Evolutionary conservation across 2,888 invertebrate species (phyloP).

Genomic region (Drosophila testacea): DNA sequence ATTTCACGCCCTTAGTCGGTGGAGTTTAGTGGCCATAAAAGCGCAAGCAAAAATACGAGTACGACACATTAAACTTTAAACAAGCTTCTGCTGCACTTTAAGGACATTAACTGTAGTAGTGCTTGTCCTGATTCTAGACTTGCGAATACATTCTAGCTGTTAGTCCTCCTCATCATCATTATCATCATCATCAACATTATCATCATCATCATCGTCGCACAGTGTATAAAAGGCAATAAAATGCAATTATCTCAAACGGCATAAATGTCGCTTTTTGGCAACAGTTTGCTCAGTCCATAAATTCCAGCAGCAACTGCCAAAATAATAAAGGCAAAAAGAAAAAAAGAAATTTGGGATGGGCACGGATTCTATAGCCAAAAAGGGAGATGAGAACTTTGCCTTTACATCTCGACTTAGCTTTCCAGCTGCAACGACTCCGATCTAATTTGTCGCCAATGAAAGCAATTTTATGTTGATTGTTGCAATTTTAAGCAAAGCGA

Average conservation of each 20-base stretch:
- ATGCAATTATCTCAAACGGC: conserved; percentile 79
- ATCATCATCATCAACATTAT: not conserved
- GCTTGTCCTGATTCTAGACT: conserved; percentile 33
- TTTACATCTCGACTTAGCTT: conserved; percentile 12
- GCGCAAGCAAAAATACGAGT: conserved; percentile 45
- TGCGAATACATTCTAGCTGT: conserved; percentile 26
- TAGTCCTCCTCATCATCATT: conserved; percentile 3
- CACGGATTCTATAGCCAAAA: conserved; percentile 1
- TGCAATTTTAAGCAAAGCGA: conserved; percentile 60
- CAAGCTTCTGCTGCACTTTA: conserved; percentile 54
- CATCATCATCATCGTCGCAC: conserved; percentile 35
- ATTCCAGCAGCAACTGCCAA: conserved; percentile 68
- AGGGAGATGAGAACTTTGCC: conserved; percentile 1
- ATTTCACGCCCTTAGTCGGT: conserved; percentile 62
- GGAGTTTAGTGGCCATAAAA: conserved; percentile 62
- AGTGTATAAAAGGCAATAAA: conserved; percentile 78
- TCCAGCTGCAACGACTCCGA: conserved; percentile 39
- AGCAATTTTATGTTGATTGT: conserved; percentile 58
- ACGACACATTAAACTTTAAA: conserved; percentile 54
- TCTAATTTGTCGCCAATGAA: conserved; percentile 74
- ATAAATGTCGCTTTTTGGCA: conserved; percentile 78
- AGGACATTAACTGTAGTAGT: conserved; percentile 49
- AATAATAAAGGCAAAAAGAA: conserved; percentile 23
- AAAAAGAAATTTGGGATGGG: conserved; percentile 7
- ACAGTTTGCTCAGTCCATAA: conserved; percentile 69